Evolutionary conservation across 2,113 vertebrate species (phyloP).

Genomic region (Lampris megalopsis): DNA sequence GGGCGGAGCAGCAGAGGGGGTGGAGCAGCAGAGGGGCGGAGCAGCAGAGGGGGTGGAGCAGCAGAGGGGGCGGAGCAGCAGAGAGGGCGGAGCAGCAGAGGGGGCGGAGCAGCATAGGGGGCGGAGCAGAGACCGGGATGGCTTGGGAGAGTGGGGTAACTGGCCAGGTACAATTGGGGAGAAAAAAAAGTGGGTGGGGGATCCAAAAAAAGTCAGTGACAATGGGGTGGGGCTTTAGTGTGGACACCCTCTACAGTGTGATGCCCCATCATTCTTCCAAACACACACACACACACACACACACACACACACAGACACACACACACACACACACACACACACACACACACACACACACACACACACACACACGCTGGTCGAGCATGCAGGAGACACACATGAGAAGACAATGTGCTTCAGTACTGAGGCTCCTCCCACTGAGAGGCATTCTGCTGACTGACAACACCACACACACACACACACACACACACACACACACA

Average conservation of each 20-base stretch:
- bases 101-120: too few species aligned
- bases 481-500: too few species aligned
- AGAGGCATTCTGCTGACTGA: conserved; percentile 76
- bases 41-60: too few species aligned
- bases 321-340: conserved; percentile 24
- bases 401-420: conserved; percentile 53
- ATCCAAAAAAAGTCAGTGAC: conserved; percentile 70
- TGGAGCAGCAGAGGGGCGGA: too few species aligned
- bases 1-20: too few species aligned
- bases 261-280: too few species aligned
- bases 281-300: conserved; percentile 3
- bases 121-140: too few species aligned
- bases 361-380: conserved; percentile 23
- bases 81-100: too few species aligned
- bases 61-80: too few species aligned
- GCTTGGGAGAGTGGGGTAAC: too few species aligned
- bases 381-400: conserved; percentile 25
- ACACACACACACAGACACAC: neutral
- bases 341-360: neutral
- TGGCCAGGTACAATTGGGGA: too few species aligned
- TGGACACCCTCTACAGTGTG: conserved; percentile 56
- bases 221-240: conserved; percentile 70
- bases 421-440: conserved; percentile 61
- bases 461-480: conserved; percentile 70
- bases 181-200: too few species aligned